Evolutionary conservation across 2,113 vertebrate genomes (phyloP).

Genomic region (Passer montanus): DNA sequence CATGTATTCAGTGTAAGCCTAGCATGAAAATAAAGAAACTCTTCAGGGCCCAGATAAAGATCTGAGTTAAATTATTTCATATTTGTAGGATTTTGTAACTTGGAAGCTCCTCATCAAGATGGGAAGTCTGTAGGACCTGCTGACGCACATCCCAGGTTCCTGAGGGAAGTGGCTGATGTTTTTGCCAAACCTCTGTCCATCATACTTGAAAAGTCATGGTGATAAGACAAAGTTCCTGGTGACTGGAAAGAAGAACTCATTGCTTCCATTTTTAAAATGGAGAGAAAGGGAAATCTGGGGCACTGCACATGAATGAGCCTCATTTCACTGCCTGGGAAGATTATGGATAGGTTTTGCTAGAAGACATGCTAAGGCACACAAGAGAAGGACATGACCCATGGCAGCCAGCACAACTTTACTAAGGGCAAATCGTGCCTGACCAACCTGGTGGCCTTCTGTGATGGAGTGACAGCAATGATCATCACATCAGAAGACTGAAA

Average conservation of each 20-base stretch:
- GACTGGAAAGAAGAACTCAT: not conserved
- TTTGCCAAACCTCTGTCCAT: not conserved
- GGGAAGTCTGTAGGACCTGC: not conserved
- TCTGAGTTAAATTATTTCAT: not conserved
- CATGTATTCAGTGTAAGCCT: not conserved
- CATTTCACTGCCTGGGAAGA: not conserved
- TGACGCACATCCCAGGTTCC: not conserved
- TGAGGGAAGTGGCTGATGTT: not conserved
- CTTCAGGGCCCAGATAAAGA: not conserved
- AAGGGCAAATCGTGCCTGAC: not conserved
- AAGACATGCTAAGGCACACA: not conserved
- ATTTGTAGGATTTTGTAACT: not conserved
- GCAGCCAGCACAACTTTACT: not conserved
- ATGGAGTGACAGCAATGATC: not conserved
- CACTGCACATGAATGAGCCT: not conserved
- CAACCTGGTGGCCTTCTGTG: not conserved
- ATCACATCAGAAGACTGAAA: not conserved
- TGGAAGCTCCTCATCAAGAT: not conserved
- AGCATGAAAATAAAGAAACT: not conserved
- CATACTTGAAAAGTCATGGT: not conserved
- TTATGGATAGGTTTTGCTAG: not conserved
- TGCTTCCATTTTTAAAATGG: not conserved
- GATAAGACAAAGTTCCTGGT: not conserved
- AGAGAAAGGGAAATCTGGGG: not conserved
- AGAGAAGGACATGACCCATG: not conserved